Evolutionary conservation across 2,113 vertebrate genomes (phyloP), one percentile per base, ranked within the genome.

Genomic region (Hypocryptadius cinnamomeus): DNA sequence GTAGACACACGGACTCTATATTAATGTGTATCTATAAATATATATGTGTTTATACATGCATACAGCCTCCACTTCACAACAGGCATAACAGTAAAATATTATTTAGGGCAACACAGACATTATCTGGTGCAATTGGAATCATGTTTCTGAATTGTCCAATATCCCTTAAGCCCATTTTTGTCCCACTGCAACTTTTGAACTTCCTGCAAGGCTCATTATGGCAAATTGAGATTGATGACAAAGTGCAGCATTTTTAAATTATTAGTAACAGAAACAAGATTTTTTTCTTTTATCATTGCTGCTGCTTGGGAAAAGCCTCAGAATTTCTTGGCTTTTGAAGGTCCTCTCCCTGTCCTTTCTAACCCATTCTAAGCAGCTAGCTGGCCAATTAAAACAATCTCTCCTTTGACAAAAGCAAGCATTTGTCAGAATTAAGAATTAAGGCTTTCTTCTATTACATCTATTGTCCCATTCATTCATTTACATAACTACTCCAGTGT

Each of bases 211-310:
- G 53, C 50, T 91, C 33, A 2, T 93, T 95, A 90, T n/a, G 53
- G 73, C 71, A 90, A 92, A 83, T 88, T 81, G 70, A 96, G 92
- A 97, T 95, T 93, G 90, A 94, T 97, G 95, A 91, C 65, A 71
- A 71, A 78, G 86, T 23, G 64, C 71, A 78, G 45, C 48, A 61
- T 91, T 96, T 93, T 94, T 64, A 94, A 95, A 85, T 93, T 97
- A 92, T 91, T 93, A 84, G 56, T 50, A 78, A 80, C 25, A 70
- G 79, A 84, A 89, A 83, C 15, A 79, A 85, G 17, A 1, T 24
- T 79, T 28, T 28, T 40, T 61, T 47, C 53, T 51, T 73, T 81
- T 37, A 45, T 87, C 18, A 3, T 56, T 74, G 20, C 33, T 77
- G 39, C 31, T 77, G 27, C 40, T 68, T 69, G 31, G 73, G 79